A percentile compares a stretch with the other conserved stretches of the same genome.
Evolutionary conservation across 2,113 vertebrate genomes (phyloP).

Genomic region (Neogobius melanostomus): DNA sequence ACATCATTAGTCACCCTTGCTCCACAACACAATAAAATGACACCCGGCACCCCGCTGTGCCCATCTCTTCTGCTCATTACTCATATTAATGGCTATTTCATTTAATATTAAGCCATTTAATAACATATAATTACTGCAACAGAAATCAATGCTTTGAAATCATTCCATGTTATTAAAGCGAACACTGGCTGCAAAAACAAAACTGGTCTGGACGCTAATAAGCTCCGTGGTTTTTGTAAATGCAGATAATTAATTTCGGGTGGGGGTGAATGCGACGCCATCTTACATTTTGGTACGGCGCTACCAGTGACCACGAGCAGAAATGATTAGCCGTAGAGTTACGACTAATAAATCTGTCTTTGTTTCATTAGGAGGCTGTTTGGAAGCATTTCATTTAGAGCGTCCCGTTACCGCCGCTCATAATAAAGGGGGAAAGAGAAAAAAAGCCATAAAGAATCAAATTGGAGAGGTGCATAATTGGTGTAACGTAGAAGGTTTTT

Average conservation of each 20-base stretch:
- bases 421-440: constrained; percentile 13
- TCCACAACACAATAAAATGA: constrained; percentile 62
- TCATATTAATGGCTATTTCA: constrained; percentile 64
- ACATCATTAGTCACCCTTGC: constrained; percentile 71
- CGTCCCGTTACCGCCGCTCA: constrained; percentile 66
- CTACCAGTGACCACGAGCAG: constrained; percentile 62
- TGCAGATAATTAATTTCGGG: constrained; percentile 41
- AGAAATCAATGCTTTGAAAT: constrained; percentile 69
- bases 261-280: constrained; percentile 27
- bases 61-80: constrained; percentile 55
- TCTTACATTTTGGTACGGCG: constrained; percentile 27
- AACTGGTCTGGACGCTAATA: constrained; percentile 25
- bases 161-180: constrained; percentile 44
- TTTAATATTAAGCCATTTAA: constrained; percentile 72
- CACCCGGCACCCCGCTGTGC: constrained; percentile 54
- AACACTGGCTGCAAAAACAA: constrained; percentile 21
- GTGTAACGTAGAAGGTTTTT: constrained; percentile 31
- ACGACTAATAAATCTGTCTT: constrained; percentile 72
- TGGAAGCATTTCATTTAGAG: constrained; percentile 66
- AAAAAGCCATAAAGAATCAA: constrained; percentile 3
- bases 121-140: constrained; percentile 66
- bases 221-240: constrained; percentile 27
- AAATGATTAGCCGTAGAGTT: constrained; percentile 73
- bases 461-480: constrained; percentile 31
- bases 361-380: constrained; percentile 75